Conservation (phyloP, 2,113 vertebrate genomes). For the Syngnathus floridae region DNA sequence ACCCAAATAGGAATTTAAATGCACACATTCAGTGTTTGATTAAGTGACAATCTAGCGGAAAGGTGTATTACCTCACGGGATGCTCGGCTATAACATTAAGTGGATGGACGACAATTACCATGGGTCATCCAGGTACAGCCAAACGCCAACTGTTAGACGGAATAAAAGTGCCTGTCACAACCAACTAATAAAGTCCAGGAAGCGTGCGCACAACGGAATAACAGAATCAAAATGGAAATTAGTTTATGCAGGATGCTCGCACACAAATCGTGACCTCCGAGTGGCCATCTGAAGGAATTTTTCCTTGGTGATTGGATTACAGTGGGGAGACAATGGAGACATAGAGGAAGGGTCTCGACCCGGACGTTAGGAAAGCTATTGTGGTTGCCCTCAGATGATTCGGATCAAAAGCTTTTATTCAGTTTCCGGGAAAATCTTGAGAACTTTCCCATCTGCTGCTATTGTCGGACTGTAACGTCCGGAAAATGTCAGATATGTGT, state of each 20-base stretch:
- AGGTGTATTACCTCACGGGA: background rate
- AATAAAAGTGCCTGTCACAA: slow-evolving; percentile 51
- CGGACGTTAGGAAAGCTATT: slow-evolving; percentile 16
- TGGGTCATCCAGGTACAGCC: background rate
- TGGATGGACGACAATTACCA: background rate
- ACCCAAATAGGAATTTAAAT: background rate
- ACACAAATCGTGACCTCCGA: slow-evolving; percentile 25
- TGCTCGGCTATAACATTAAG: background rate
- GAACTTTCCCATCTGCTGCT: too few species aligned
- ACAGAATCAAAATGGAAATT: slow-evolving; percentile 21
- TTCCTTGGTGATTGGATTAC: slow-evolving; percentile 43
- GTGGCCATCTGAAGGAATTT: slow-evolving; percentile 39
- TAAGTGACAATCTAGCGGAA: background rate
- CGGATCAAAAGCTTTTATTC: slow-evolving; percentile 2
- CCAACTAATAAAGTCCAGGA: slow-evolving; percentile 44
- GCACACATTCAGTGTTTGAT: background rate
- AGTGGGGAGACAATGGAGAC: slow-evolving; percentile 39
- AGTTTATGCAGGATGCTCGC: slow-evolving; percentile 17
- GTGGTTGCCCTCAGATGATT: background rate
- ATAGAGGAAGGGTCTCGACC: slow-evolving; percentile 10
- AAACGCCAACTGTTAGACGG: slow-evolving; percentile 25
- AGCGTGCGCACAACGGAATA: background rate
- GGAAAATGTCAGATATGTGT: too few species aligned
- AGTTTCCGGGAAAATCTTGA: too few species aligned
- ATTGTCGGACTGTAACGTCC: too few species aligned